These are phyloP conservation scores for Eriocheir sinensis DNA, from an alignment of 1,140 invertebrate genomes.

Conservation along the genomic window DNA sequence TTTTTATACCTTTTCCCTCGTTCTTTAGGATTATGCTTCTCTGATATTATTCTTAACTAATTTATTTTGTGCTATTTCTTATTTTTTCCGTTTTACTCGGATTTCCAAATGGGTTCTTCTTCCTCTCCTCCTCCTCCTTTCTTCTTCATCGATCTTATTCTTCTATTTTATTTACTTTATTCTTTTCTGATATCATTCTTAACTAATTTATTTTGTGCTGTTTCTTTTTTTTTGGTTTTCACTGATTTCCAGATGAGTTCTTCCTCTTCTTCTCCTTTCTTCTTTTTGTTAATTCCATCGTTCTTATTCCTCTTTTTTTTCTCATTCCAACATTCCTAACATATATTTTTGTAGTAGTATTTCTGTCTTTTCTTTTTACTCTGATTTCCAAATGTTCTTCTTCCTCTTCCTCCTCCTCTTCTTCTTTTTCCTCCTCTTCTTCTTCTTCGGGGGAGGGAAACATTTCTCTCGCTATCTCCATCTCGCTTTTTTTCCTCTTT, in stretches of 20 bases:
- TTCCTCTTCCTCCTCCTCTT: background rate
- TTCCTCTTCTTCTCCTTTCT: background rate
- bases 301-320: constrained; percentile 11
- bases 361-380: too few relatives aligned
- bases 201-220: too few relatives aligned
- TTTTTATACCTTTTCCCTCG: background rate
- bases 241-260: too few relatives aligned
- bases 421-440: background rate
- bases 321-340: background rate
- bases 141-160: background rate
- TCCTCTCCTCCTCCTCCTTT: constrained; percentile 20
- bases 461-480: background rate
- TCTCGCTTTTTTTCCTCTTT: background rate
- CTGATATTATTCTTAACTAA: too few relatives aligned
- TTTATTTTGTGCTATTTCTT: background rate
- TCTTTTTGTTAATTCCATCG: background rate
- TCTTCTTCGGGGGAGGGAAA: background rate
- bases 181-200: too few relatives aligned
- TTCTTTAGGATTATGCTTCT: background rate
- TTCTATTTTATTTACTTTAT: background rate
- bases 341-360: background rate
- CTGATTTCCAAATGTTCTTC: background rate
- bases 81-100: too few relatives aligned
- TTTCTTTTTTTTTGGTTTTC: too few relatives aligned
- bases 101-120: too few relatives aligned